These are phyloP conservation scores for Scaptomyza caliginosa DNA, from an alignment of 2,888 invertebrate genomes.

Conservation along the genomic window DNA sequence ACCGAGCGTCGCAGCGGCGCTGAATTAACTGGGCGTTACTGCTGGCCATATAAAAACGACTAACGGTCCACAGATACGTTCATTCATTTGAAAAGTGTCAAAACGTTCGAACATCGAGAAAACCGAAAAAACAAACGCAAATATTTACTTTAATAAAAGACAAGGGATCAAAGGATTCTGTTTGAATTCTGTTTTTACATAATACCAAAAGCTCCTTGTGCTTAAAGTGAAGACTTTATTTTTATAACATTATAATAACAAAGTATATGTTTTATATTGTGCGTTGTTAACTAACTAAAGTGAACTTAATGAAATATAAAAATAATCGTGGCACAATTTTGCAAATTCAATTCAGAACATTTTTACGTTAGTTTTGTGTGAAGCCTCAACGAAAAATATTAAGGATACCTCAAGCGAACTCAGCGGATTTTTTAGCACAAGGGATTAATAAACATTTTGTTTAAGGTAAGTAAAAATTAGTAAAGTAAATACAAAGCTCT, in stretches of 20 bases:
- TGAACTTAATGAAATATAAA: constrained; percentile 84
- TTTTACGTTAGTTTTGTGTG: constrained; percentile 60
- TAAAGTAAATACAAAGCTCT: not conserved
- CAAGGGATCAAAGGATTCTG: constrained; percentile 9
- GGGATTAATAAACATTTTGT: constrained; percentile 5
- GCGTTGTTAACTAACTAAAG: constrained; percentile 26
- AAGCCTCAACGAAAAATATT: constrained; percentile 18
- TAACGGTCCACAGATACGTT: constrained; percentile 54
- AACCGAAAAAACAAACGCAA: not conserved
- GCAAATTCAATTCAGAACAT: constrained; percentile 84
- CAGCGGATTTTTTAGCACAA: constrained; percentile 15
- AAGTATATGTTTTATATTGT: not conserved
- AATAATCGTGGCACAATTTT: constrained; percentile 83
- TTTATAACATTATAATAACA: not conserved
- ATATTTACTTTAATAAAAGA: not conserved
- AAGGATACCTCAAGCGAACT: not conserved
- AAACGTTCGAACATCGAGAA: constrained; percentile 66
- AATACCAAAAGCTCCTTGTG: not conserved
- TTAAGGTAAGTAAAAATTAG: constrained; percentile 24
- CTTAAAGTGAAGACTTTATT: not conserved
- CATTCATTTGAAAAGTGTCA: constrained; percentile 79
- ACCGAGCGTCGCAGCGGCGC: constrained; percentile 9
- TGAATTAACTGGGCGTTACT: constrained; percentile 10
- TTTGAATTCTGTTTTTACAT: not conserved
- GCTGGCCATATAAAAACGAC: constrained; percentile 72